Percentiles rank a stretch among this genome's conserved stretches.
Conservation (phyloP, 2,113 vertebrate genomes). For the Gracilinanus agilis region DNA sequence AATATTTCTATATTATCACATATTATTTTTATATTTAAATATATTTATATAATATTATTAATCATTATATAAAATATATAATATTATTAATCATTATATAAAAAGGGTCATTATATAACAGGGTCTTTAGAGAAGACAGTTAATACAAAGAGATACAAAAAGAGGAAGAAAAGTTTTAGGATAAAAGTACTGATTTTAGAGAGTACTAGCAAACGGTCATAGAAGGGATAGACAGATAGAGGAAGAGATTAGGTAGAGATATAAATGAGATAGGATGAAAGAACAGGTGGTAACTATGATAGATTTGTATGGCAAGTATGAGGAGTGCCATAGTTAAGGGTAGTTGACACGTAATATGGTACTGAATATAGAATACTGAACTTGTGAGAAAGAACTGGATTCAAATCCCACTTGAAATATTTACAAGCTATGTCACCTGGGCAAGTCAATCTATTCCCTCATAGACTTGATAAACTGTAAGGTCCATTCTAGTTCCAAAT, state of each 20-base stretch:
- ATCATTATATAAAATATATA: no score
- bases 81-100: no score
- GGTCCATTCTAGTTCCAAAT: not conserved
- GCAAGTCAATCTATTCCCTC: no score
- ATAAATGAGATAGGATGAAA: not conserved
- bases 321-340: not conserved
- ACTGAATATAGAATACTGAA: not conserved
- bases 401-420: not conserved
- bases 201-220: not conserved
- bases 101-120: not conserved
- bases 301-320: not conserved
- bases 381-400: not conserved
- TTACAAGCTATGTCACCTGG: not conserved
- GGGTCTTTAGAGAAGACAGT: not conserved
- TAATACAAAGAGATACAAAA: no score
- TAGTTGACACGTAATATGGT: not conserved
- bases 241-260: no score
- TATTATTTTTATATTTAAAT: no score
- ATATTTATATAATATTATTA: no score
- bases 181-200: not conserved
- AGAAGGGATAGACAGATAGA: not conserved
- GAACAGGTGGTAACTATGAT: not conserved
- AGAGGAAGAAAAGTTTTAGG: no score
- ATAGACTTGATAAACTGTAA: not conserved
- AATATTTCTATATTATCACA: no score